A percentile compares a stretch with the other conserved stretches of the same genome.
phyloP scores from a whole-genome alignment of 2,113 vertebrate genomes.

The Mirza zaza region DNA sequence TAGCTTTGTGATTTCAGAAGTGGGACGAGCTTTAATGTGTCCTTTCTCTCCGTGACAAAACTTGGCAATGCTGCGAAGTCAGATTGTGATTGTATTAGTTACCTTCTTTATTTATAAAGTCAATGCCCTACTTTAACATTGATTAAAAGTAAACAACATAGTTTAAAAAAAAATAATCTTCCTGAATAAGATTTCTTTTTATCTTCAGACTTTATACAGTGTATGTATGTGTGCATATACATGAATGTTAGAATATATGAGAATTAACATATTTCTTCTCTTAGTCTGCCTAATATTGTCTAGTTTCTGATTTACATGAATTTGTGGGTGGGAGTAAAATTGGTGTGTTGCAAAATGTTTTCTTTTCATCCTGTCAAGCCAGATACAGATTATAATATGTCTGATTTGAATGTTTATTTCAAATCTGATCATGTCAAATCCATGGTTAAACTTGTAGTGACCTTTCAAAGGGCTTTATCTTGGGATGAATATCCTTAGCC shows the following conservation, averaged over 20 bases:
- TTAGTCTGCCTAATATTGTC: not conserved
- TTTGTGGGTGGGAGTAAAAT: not conserved
- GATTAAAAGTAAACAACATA: not conserved
- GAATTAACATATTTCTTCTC: not conserved
- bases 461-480: not conserved
- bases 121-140: not conserved
- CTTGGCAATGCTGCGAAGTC: not conserved
- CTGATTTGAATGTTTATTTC: not conserved
- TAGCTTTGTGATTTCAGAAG: constrained; percentile 8
- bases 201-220: not conserved
- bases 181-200: not conserved
- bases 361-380: not conserved
- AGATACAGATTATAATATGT: not conserved
- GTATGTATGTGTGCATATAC: not conserved
- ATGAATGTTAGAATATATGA: not conserved
- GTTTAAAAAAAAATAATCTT: not conserved
- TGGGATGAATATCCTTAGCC: not conserved
- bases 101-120: constrained; percentile 24
- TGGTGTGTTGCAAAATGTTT: not conserved
- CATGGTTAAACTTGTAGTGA: not conserved
- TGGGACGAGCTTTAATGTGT: not conserved
- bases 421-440: not conserved
- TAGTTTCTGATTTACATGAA: not conserved
- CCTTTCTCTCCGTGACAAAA: not conserved
- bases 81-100: not conserved